Evolutionary conservation across 2,113 vertebrate species (phyloP).

Genomic region (Phylloscopus whistleri): DNA sequence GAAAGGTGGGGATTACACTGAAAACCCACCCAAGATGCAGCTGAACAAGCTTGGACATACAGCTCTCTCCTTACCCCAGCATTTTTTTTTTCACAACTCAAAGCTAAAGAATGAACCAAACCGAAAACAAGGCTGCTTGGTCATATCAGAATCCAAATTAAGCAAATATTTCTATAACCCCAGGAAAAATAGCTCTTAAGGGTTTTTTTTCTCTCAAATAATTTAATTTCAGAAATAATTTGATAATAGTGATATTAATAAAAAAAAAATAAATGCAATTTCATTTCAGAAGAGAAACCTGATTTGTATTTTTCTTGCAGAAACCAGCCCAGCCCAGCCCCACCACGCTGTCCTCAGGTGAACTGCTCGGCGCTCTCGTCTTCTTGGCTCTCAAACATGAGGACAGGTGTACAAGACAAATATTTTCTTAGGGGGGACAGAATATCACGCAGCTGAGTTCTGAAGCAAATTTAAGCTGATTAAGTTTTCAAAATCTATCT

Average conservation of each 20-base stretch:
- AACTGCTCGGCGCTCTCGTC: neutral
- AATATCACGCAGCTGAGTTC: neutral
- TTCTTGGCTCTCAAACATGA: neutral
- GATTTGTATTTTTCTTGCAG: neutral
- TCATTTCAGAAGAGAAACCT: neutral
- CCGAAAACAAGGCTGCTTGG: neutral
- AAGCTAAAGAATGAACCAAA: neutral
- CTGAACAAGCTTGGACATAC: neutral
- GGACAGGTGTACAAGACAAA: conserved; percentile 34
- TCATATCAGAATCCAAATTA: neutral
- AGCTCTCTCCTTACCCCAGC: neutral
- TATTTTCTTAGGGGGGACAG: conserved; percentile 34
- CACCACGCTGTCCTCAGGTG: neutral
- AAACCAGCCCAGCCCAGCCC: neutral
- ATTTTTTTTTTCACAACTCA: neutral
- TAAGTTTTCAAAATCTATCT: conserved; percentile 30
- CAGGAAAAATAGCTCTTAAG: neutral
- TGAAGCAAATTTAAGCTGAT: conserved; percentile 56
- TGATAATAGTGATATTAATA: neutral
- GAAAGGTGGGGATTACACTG: neutral
- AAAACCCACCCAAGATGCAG: neutral
- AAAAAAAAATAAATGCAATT: neutral
- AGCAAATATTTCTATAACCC: neutral
- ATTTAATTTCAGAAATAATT: neutral
- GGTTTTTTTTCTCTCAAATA: neutral